Conservation (phyloP, 1,140 invertebrate species). For the Scaptomyza graminum region DNA sequence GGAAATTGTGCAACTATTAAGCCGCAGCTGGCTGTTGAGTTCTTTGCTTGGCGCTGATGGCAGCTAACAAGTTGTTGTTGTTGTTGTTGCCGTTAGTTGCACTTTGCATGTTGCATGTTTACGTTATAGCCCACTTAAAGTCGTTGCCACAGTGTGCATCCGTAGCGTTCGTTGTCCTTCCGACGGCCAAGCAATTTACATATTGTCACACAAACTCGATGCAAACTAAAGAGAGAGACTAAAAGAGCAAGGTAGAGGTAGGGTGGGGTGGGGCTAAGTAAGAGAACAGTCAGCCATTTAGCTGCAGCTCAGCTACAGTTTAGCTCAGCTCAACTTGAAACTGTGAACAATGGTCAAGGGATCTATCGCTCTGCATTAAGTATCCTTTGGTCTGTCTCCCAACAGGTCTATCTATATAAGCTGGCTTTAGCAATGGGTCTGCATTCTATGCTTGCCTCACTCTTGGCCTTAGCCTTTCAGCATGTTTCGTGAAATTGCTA, state of each 20-base stretch:
- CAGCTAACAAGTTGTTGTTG: constrained; percentile 46
- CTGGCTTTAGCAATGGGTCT: no score
- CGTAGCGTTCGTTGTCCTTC: constrained; percentile 36
- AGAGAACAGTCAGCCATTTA: neutral
- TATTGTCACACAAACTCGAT: constrained; percentile 38
- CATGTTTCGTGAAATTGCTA: no score
- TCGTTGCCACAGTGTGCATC: constrained; percentile 35
- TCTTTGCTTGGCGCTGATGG: constrained; percentile 7
- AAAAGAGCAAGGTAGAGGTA: neutral
- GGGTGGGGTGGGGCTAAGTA: neutral
- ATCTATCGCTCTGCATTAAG: neutral
- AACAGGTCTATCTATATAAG: no score
- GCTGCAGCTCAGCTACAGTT: constrained; percentile 9
- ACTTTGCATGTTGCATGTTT: constrained; percentile 31
- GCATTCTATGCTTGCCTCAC: neutral
- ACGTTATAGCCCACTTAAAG: constrained; percentile 48
- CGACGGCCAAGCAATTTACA: constrained; percentile 43
- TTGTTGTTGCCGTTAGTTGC: neutral
- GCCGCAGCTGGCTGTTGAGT: constrained; percentile 26
- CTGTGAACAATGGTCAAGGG: constrained; percentile 18
- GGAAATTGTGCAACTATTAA: constrained; percentile 48
- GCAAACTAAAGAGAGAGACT: constrained; percentile 10
- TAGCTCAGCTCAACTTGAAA: constrained; percentile 23
- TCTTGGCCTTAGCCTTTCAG: neutral
- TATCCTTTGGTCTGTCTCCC: neutral